A percentile compares a stretch with the other conserved stretches of the same genome.
Conservation (phyloP, 2,888 invertebrate species). For the Cheilosia vulpina region DNA sequence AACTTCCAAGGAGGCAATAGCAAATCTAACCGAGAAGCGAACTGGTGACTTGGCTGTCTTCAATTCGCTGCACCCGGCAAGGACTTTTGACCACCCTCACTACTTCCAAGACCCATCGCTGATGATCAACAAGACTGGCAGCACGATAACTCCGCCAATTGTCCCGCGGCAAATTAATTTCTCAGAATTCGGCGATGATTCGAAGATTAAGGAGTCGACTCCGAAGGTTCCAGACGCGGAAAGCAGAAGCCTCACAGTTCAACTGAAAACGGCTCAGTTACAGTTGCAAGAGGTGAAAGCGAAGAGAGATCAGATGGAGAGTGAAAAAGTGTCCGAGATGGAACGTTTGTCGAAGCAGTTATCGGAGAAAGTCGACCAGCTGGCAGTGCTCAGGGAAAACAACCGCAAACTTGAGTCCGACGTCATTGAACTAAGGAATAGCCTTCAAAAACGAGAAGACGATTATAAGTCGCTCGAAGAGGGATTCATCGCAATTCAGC, state of each 20-base stretch:
- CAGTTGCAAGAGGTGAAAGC: constrained; percentile 84
- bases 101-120: constrained; percentile 81
- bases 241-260: constrained; percentile 78
- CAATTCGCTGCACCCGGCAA: constrained; percentile 77
- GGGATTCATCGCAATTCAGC: constrained; percentile 76
- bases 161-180: constrained; percentile 83
- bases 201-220: constrained; percentile 82
- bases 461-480: constrained; percentile 75
- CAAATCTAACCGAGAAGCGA: constrained; percentile 81
- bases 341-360: constrained; percentile 40
- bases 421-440: constrained; percentile 48
- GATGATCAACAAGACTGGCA: constrained; percentile 77
- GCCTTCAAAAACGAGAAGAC: constrained; percentile 65
- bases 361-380: constrained; percentile 61
- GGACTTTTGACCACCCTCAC: constrained; percentile 82
- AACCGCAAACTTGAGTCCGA: constrained; percentile 74
- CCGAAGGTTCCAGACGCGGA: constrained; percentile 80
- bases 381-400: constrained; percentile 71
- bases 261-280: constrained; percentile 80
- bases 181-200: constrained; percentile 83
- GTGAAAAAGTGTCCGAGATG: constrained; percentile 76
- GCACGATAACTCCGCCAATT: constrained; percentile 78
- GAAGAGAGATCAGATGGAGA: constrained; percentile 79
- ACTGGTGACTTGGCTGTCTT: constrained; percentile 80
- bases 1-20: constrained; percentile 80